These are phyloP conservation scores for Hybognathus amarus DNA, from an alignment of 2,797 vertebrate species.

Conservation along the genomic window DNA sequence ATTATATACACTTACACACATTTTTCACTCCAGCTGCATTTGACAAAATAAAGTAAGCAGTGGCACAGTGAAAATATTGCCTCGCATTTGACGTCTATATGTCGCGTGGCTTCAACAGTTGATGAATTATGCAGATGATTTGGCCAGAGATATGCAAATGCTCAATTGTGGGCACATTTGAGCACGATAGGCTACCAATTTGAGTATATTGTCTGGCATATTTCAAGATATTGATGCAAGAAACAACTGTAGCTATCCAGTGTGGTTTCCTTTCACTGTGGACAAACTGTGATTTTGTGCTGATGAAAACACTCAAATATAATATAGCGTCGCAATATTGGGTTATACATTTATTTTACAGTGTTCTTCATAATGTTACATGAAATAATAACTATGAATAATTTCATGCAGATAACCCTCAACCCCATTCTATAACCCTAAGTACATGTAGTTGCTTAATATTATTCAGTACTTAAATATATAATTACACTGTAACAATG, in stretches of 20 bases:
- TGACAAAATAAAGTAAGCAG: constrained; percentile 57
- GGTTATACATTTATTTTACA: too few species aligned
- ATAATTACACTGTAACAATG: too few species aligned
- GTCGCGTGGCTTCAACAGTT: constrained; percentile 45
- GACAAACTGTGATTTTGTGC: constrained; percentile 2
- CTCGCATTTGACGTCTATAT: constrained; percentile 54
- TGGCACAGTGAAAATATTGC: constrained; percentile 33
- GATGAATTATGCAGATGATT: constrained; percentile 59
- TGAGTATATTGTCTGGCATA: constrained; percentile 1
- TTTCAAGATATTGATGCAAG: not conserved
- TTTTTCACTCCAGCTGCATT: constrained; percentile 52
- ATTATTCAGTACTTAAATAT: too few species aligned
- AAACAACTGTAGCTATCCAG: not conserved
- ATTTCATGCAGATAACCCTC: too few species aligned
- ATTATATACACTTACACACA: constrained; percentile 66
- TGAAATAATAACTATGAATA: too few species aligned
- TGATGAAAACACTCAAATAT: constrained; percentile 35
- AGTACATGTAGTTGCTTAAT: too few species aligned
- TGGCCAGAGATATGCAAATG: constrained; percentile 57
- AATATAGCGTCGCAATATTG: not conserved
- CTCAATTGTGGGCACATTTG: constrained; percentile 28
- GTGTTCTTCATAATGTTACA: too few species aligned
- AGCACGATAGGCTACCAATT: not conserved
- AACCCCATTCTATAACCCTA: too few species aligned
- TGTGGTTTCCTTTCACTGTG: not conserved